Evolutionary conservation across 2,797 vertebrate genomes (phyloP).

Genomic region (Petrocephalus schoutedeni): DNA sequence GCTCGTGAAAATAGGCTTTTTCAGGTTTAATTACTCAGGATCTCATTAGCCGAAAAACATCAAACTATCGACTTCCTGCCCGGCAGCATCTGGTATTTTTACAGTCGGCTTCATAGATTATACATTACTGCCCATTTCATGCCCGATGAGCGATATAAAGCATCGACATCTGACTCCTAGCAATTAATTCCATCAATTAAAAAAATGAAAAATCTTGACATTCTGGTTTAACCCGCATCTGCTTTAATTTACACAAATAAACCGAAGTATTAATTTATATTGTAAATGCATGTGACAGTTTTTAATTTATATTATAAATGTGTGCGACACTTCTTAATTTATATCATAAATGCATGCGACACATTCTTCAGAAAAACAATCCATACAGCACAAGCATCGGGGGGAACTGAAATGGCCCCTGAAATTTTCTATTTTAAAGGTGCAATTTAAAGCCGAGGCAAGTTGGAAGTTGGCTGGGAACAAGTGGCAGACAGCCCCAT

Average conservation of each 20-base stretch:
- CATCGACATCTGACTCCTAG: constrained; percentile 40
- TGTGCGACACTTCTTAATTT: constrained; percentile 20
- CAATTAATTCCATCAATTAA: constrained; percentile 44
- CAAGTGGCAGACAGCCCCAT: not conserved
- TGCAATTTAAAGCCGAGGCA: not conserved
- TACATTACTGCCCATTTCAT: constrained; percentile 45
- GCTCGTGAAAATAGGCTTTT: constrained; percentile 40
- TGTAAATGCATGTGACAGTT: not conserved
- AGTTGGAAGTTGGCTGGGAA: not conserved
- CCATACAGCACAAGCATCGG: not conserved
- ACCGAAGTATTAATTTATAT: constrained; percentile 30
- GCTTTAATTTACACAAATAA: constrained; percentile 27
- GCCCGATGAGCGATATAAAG: constrained; percentile 39
- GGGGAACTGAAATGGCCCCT: not conserved
- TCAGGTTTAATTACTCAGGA: constrained; percentile 48
- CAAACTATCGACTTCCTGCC: constrained; percentile 48
- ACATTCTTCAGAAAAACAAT: not conserved
- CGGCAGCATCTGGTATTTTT: constrained; percentile 54
- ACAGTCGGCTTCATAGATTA: constrained; percentile 53
- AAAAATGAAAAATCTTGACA: constrained; percentile 33
- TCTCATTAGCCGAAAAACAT: constrained; percentile 56
- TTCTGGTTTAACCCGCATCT: constrained; percentile 30
- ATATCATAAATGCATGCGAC: constrained; percentile 18
- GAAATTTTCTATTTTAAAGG: not conserved
- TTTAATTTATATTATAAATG: not conserved